phyloP scores from a whole-genome alignment of 2,113 vertebrate species.

The Austrofundulus limnaeus region DNA sequence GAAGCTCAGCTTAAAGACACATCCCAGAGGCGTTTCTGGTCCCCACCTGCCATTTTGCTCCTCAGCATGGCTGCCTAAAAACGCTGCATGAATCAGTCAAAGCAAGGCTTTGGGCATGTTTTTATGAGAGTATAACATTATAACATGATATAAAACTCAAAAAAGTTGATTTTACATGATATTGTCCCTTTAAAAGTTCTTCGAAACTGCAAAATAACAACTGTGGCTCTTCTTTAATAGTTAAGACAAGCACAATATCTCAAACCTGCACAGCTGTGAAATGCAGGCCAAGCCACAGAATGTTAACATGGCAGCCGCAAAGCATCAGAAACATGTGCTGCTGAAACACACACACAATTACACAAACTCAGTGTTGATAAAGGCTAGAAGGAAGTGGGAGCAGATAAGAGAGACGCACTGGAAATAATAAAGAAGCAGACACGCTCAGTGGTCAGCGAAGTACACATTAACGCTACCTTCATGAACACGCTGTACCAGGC shows the following conservation, averaged over 20 bases:
- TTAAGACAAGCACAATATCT: constrained; percentile 69
- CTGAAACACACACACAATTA: constrained; percentile 38
- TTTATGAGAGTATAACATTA: too few relatives aligned
- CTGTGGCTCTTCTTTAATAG: constrained; percentile 72
- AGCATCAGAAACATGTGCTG: constrained; percentile 50
- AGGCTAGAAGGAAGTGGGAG: constrained; percentile 49
- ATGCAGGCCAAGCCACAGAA: constrained; percentile 70
- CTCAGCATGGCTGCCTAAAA: too few relatives aligned
- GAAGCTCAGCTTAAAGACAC: too few relatives aligned
- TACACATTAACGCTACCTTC: background rate
- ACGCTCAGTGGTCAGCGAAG: background rate
- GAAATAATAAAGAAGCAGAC: constrained; percentile 11
- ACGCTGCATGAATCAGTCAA: too few relatives aligned
- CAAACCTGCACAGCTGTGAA: constrained; percentile 69
- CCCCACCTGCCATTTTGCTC: too few relatives aligned
- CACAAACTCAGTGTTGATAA: constrained; percentile 39
- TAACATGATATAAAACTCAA: too few relatives aligned
- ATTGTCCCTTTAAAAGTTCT: constrained; percentile 58
- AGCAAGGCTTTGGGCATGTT: too few relatives aligned
- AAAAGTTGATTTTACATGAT: too few relatives aligned
- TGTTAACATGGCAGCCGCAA: constrained; percentile 71
- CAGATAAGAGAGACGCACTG: constrained; percentile 30
- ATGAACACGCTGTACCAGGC: constrained; percentile 22
- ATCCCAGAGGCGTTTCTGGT: constrained; percentile 59
- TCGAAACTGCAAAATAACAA: constrained; percentile 75